These are phyloP conservation scores for Anser brachyrhynchus DNA, from an alignment of 2,113 vertebrate genomes.

Conservation along the genomic window DNA sequence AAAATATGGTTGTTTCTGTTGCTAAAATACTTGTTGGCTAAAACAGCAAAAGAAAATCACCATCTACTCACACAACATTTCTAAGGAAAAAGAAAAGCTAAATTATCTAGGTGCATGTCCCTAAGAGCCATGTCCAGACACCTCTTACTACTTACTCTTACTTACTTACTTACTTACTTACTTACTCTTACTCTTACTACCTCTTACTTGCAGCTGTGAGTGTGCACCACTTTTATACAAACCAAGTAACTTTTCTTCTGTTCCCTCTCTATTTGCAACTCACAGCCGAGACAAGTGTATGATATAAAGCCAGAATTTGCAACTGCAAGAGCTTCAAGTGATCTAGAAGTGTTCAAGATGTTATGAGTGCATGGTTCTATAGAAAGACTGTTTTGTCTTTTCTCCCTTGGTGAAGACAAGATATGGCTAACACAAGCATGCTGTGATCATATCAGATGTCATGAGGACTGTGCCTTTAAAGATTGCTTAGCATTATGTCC, in stretches of 20 bases:
- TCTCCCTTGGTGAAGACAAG: not conserved
- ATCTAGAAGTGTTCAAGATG: not conserved
- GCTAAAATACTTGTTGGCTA: not conserved
- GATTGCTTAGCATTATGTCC: not conserved
- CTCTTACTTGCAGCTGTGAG: not conserved
- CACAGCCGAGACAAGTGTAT: not conserved
- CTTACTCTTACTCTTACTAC: too few relatives aligned
- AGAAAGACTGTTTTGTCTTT: not conserved
- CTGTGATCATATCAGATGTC: not conserved
- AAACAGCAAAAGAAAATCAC: not conserved
- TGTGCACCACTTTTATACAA: not conserved
- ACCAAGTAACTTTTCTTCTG: not conserved
- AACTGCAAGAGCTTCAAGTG: not conserved
- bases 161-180: too few relatives aligned
- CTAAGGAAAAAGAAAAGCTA: not conserved
- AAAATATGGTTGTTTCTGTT: not conserved
- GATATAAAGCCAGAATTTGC: not conserved
- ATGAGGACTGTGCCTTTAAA: not conserved
- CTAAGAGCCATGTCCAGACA: too few relatives aligned
- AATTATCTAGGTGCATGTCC: not conserved
- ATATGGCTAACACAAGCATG: not conserved
- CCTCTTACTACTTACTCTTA: too few relatives aligned
- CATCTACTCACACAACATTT: accelerated
- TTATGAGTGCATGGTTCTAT: not conserved
- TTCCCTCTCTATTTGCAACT: not conserved